These are phyloP conservation scores for Ericerus pela DNA, from an alignment of 1,140 invertebrate genomes.

Conservation along the genomic window DNA sequence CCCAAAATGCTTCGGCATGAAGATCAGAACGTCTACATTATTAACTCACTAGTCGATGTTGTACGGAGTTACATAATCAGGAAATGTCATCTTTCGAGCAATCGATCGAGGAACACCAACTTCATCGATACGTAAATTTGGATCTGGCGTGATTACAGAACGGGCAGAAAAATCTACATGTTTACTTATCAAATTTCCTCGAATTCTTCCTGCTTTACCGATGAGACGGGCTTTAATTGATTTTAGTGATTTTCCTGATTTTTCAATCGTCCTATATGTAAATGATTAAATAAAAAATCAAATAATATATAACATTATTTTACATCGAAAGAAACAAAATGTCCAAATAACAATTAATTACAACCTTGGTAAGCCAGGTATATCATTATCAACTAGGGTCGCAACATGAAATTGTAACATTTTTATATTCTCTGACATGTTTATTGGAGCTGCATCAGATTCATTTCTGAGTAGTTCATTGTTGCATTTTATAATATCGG, in stretches of 20 bases:
- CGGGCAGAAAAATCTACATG: constrained; percentile 98
- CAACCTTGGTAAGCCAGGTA: constrained; percentile 88
- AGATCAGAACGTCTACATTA: background rate
- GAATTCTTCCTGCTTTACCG: constrained; percentile 93
- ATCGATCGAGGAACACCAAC: constrained; percentile 96
- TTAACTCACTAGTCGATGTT: constrained; percentile 75
- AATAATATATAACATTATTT: too few species aligned
- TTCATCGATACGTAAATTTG: constrained; percentile 95
- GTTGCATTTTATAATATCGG: constrained; percentile 98
- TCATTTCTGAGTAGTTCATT: constrained; percentile 94
- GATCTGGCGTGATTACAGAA: constrained; percentile 99
- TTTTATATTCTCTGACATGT: constrained; percentile 91
- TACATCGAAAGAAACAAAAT: background rate
- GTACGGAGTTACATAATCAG: constrained; percentile 97
- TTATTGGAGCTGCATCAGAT: constrained; percentile 90
- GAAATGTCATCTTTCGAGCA: constrained; percentile 98
- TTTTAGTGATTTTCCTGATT: constrained; percentile 95
- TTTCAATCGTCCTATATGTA: constrained; percentile 76
- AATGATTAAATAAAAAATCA: constrained; percentile 17
- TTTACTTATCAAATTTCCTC: constrained; percentile 99
- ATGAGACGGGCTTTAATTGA: constrained; percentile 84
- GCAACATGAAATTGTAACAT: constrained; percentile 98
- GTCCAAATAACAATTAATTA: constrained; percentile 3
- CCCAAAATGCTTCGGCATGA: background rate
- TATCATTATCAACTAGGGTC: constrained; percentile 95